Percentiles rank a stretch among this genome's conserved stretches.
phyloP scores from a whole-genome alignment of 1,140 invertebrate genomes.

The Macrotrachela quadricornifera region DNA sequence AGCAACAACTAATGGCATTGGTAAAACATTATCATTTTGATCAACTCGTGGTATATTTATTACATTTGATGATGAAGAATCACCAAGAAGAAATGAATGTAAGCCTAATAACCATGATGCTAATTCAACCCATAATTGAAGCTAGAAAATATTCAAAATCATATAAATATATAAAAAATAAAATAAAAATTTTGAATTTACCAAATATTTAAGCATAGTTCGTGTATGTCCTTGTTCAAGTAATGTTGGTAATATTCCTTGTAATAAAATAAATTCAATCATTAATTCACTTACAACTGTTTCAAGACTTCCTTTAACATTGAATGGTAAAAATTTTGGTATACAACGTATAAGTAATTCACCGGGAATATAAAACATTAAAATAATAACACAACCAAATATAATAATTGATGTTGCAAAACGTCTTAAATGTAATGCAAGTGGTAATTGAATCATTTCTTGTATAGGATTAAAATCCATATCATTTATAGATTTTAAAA shows the following conservation, averaged over 20 bases:
- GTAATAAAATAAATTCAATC: slow-evolving; percentile 70
- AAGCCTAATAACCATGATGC: slow-evolving; percentile 65
- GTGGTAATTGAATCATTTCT: slow-evolving; percentile 89
- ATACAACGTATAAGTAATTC: neutral
- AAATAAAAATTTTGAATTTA: too few species aligned
- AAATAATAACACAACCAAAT: slow-evolving; percentile 7
- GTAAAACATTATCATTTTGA: slow-evolving; percentile 3
- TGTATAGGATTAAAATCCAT: slow-evolving; percentile 94
- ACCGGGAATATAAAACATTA: neutral
- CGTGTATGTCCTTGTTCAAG: slow-evolving; percentile 84
- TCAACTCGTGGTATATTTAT: neutral
- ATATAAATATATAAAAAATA: too few species aligned
- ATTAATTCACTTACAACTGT: slow-evolving; percentile 59
- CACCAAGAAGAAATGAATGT: slow-evolving; percentile 62
- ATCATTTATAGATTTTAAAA: slow-evolving; percentile 80
- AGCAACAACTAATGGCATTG: slow-evolving; percentile 18
- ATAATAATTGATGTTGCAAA: slow-evolving; percentile 69
- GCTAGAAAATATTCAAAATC: too few species aligned
- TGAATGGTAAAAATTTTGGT: neutral
- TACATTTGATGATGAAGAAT: slow-evolving; percentile 12
- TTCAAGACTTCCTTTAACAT: slow-evolving; percentile 35
- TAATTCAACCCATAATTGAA: slow-evolving; percentile 50
- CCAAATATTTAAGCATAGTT: slow-evolving; percentile 64
- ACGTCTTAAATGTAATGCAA: slow-evolving; percentile 64
- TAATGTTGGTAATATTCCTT: slow-evolving; percentile 79